Percentiles rank a stretch among this genome's conserved stretches.
These are phyloP conservation scores for Falco berigora DNA, from an alignment of 2,797 vertebrate species.

Conservation along the genomic window DNA sequence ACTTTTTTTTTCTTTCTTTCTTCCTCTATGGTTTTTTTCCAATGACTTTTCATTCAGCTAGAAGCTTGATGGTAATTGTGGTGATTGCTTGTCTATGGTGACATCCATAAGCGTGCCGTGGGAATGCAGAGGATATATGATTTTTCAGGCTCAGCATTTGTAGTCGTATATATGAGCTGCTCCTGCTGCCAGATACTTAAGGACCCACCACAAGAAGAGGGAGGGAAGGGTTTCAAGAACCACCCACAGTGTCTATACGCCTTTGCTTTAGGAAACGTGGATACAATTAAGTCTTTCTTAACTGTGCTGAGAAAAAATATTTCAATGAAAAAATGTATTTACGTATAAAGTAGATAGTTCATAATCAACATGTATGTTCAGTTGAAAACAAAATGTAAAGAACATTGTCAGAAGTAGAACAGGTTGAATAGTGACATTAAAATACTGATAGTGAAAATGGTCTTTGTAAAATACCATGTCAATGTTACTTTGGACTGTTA, in stretches of 20 bases:
- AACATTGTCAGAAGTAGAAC: neutral
- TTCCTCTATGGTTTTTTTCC: neutral
- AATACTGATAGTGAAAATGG: neutral
- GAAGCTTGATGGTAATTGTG: neutral
- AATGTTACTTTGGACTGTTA: neutral
- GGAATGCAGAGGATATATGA: conserved; percentile 12
- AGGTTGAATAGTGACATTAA: neutral
- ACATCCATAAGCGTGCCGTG: conserved; percentile 39
- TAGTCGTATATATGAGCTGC: conserved; percentile 16
- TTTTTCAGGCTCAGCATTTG: conserved; percentile 42
- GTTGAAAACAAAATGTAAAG: neutral
- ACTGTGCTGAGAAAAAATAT: conserved; percentile 50
- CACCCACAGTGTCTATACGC: conserved; percentile 60
- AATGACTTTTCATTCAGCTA: conserved; percentile 39
- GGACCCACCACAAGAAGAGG: conserved; percentile 48
- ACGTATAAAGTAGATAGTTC: neutral
- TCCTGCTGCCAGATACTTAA: conserved; percentile 51
- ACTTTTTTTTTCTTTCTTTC: neutral
- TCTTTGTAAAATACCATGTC: neutral
- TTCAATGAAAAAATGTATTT: conserved; percentile 1
- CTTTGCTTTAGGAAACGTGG: conserved; percentile 56
- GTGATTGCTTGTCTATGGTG: neutral
- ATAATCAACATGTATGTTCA: no score
- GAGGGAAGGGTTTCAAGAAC: conserved; percentile 44
- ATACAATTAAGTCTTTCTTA: conserved; percentile 51